Conservation (phyloP, 1,140 invertebrate species). For the Campoletis sonorensis region DNA sequence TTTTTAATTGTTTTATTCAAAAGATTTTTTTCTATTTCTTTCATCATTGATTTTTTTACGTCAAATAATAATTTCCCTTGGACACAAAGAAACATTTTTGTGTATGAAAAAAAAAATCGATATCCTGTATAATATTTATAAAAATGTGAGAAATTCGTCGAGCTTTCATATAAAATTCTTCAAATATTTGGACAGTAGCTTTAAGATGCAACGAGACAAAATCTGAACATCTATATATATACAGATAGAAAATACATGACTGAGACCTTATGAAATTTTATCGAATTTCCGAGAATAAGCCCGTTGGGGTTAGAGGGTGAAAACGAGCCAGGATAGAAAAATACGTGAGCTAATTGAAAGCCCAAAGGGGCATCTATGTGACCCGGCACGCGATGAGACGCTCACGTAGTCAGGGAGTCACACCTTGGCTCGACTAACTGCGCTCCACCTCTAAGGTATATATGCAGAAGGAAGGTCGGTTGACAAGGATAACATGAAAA, state of each 20-base stretch:
- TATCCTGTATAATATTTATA: too few relatives aligned
- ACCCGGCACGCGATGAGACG: slow-evolving; percentile 26
- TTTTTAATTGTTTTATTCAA: too few relatives aligned
- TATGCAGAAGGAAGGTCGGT: background rate
- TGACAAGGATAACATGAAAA: slow-evolving; percentile 36
- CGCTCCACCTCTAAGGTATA: slow-evolving; percentile 9
- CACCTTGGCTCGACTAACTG: slow-evolving; percentile 13
- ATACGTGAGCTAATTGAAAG: slow-evolving; percentile 43
- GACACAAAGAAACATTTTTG: background rate
- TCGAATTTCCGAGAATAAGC: slow-evolving; percentile 21
- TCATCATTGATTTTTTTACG: too few relatives aligned
- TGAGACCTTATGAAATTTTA: slow-evolving; percentile 32
- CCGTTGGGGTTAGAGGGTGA: background rate
- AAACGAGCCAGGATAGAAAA: slow-evolving; percentile 18
- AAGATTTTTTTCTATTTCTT: too few relatives aligned
- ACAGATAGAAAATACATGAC: background rate
- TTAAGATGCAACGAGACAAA: background rate
- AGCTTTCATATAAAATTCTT: background rate
- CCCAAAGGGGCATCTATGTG: slow-evolving; percentile 30
- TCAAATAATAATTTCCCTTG: too few relatives aligned
- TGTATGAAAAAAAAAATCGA: background rate
- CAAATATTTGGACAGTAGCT: background rate
- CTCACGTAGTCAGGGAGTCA: slow-evolving; percentile 18
- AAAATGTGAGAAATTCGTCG: background rate
- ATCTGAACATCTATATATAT: background rate